Percentiles rank a stretch among this genome's conserved stretches.
These are phyloP conservation scores for Fukomys damarensis DNA, from an alignment of 2,113 vertebrate genomes.

Conservation along the genomic window DNA sequence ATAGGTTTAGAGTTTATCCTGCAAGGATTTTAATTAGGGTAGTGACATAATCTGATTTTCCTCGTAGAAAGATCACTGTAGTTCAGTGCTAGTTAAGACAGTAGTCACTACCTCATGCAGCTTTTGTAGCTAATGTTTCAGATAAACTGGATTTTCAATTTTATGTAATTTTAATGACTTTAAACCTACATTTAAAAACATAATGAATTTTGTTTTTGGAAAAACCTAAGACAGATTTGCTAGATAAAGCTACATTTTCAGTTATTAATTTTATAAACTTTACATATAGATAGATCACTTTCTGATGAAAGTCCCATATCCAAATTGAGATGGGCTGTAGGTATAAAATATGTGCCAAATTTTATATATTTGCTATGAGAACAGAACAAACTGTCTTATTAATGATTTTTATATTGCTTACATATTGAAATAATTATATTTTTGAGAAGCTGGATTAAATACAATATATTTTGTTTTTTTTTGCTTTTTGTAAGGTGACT, in stretches of 20 bases:
- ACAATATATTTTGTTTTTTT: not conserved
- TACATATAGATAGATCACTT: not conserved
- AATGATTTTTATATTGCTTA: not conserved
- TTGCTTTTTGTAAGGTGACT: not conserved
- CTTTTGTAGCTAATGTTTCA: not conserved
- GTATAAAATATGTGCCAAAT: not conserved
- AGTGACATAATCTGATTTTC: conserved; percentile 27
- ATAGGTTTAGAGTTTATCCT: not conserved
- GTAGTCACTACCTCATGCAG: not conserved
- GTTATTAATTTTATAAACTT: not conserved
- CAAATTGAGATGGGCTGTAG: not conserved
- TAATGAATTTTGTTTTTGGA: not conserved
- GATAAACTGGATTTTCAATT: not conserved
- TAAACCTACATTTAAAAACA: not conserved
- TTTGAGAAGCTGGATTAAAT: not conserved
- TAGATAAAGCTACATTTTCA: not conserved
- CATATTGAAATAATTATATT: not conserved
- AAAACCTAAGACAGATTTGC: not conserved
- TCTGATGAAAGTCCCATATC: not conserved
- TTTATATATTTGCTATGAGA: not conserved
- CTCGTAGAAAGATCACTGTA: not conserved
- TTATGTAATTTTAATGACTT: not conserved
- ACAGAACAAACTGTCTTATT: not conserved
- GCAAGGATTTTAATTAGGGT: conserved; percentile 36
- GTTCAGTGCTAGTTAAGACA: not conserved